Percentiles rank a stretch among this genome's conserved stretches.
These are phyloP conservation scores for Hippoglossus stenolepis DNA, from an alignment of 2,113 vertebrate genomes.

Conservation along the genomic window DNA sequence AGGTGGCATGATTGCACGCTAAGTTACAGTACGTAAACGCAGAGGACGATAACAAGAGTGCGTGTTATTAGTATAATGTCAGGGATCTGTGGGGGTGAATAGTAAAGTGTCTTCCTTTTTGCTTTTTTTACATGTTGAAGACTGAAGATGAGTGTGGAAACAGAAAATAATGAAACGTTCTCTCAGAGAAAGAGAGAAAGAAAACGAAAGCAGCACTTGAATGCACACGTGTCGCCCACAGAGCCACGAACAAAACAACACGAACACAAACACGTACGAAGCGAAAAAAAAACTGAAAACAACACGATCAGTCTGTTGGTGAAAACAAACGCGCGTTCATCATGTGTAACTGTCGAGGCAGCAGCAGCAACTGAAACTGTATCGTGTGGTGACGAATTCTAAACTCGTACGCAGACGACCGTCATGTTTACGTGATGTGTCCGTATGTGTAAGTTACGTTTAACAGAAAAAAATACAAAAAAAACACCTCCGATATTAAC, in stretches of 20 bases:
- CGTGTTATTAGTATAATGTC: slow-evolving; percentile 60
- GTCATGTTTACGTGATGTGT: no score
- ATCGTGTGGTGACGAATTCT: not conserved
- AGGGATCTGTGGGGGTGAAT: slow-evolving; percentile 50
- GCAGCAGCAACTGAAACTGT: not conserved
- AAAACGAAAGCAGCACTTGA: slow-evolving; percentile 72
- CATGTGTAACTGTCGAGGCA: not conserved
- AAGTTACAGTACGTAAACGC: slow-evolving; percentile 81
- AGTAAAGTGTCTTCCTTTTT: slow-evolving; percentile 23
- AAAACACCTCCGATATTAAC: not conserved
- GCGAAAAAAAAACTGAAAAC: not conserved
- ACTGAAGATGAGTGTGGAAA: no score
- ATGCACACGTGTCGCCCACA: slow-evolving; percentile 79
- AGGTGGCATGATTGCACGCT: slow-evolving; percentile 84
- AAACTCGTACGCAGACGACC: no score
- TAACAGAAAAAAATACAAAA: not conserved
- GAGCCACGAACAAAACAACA: slow-evolving; percentile 70
- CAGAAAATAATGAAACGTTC: not conserved
- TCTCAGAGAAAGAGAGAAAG: not conserved
- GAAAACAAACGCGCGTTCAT: not conserved
- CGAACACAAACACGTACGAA: no score
- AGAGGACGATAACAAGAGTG: slow-evolving; percentile 55
- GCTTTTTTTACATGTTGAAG: slow-evolving; percentile 8
- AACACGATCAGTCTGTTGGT: not conserved
- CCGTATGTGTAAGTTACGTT: no score